Conservation (phyloP, 2,797 vertebrate species). For the Tiaroga cobitis region DNA sequence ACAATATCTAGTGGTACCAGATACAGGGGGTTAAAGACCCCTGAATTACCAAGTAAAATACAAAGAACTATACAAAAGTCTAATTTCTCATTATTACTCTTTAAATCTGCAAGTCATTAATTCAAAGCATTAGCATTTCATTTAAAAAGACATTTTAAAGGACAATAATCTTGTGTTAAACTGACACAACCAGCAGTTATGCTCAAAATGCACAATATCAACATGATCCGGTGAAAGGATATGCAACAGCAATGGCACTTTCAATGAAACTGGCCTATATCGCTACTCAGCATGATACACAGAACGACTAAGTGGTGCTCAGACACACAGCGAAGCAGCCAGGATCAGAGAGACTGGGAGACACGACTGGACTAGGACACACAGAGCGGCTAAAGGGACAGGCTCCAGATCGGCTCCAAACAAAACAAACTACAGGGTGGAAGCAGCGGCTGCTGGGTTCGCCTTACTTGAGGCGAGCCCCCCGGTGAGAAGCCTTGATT, state of each 20-base stretch:
- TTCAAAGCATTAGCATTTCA: neutral
- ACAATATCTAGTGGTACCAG: neutral
- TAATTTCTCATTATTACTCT: neutral
- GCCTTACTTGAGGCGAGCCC: conserved; percentile 99
- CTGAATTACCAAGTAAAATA: neutral
- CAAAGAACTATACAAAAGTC: neutral
- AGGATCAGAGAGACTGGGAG: conserved; percentile 43
- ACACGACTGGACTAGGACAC: conserved; percentile 50
- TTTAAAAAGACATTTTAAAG: neutral
- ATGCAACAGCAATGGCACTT: conserved; percentile 27
- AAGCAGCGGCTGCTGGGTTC: conserved; percentile 57
- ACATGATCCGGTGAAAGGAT: conserved; percentile 1
- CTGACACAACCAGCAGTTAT: neutral
- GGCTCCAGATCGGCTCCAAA: conserved; percentile 49
- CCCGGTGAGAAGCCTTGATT: conserved; percentile 99
- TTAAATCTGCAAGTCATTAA: neutral
- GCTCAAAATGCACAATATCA: neutral
- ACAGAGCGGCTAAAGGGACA: conserved; percentile 50
- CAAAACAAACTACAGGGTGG: conserved; percentile 53
- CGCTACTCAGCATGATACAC: conserved; percentile 38
- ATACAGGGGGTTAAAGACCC: neutral
- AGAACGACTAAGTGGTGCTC: conserved; percentile 49
- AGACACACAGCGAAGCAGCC: conserved; percentile 56
- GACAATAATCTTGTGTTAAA: neutral
- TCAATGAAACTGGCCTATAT: conserved; percentile 11